Base-by-base conservation (phyloP, 2,888 invertebrate species). In the Mechanitis mazaeus region DNA sequence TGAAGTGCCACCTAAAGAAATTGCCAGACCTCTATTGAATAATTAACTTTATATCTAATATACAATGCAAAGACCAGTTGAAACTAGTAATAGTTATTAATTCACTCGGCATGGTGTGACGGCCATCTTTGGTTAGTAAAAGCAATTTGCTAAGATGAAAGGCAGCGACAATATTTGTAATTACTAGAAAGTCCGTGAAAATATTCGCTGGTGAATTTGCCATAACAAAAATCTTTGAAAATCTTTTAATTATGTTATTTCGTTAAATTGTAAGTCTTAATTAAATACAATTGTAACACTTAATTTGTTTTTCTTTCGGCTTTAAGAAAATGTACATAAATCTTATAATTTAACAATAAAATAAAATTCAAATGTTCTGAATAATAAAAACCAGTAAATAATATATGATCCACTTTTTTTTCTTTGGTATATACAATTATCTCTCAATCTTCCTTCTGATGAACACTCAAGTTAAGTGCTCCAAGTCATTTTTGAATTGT, bases 391-490 rank as follows among this genome's bases (percentile, higher is more conserved):
- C 31, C 7, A 7, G 11, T 50, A 50, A 50, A 31, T 50, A 42
- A 50, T 9, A 28, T 47, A 31, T 31, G 11, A n/a, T 28, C 6
- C 2, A 31, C 50, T 3, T 31, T 9, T 50, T 50, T 6, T 7
- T 50, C 11, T 31, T 50, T 50, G 31, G 28, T 50, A 31, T 50
- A 50, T 50, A 50, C 31, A 50, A 50, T 50, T 50, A 50, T 50
- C 50, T 50, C 31, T 50, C 20, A 12, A 47, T 47, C n/a, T 47
- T n/a, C 35, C 6, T 50, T 31, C 28, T 31, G 50, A 50, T 6
- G 50, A 50, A 50, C 31, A 50, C 50, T 50, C 50, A 50, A 50
- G 50, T 31, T 50, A 31, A 50, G 50, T 31, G 50, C 31, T 50
- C 31, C 31, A 50, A 7, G 50, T 50, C 7, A 42, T 31, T 47